These are phyloP conservation scores for Agriopis marginaria DNA, from an alignment of 2,888 invertebrate genomes.

Conservation along the genomic window DNA sequence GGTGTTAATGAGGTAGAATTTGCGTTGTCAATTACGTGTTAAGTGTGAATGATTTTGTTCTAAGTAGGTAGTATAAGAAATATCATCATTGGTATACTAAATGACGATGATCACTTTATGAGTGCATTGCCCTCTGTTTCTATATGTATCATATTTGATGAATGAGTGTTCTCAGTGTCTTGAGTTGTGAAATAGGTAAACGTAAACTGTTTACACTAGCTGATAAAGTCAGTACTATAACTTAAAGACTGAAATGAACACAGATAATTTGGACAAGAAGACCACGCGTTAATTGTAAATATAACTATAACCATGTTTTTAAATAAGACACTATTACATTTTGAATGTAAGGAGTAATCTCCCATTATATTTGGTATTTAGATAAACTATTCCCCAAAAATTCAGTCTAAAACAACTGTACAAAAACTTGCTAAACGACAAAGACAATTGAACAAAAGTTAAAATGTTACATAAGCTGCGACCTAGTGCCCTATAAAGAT, in stretches of 20 bases:
- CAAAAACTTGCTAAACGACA: not conserved
- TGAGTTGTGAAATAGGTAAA: conserved; percentile 43
- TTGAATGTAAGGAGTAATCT: too few relatives aligned
- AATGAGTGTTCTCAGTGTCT: conserved; percentile 40
- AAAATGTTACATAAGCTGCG: not conserved
- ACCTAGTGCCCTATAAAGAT: conserved; percentile 17
- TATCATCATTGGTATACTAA: conserved; percentile 18
- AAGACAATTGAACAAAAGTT: not conserved
- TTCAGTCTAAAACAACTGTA: not conserved
- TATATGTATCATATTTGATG: conserved; percentile 39
- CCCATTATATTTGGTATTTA: too few relatives aligned
- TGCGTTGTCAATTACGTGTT: conserved; percentile 44
- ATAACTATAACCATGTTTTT: too few relatives aligned
- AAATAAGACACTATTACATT: too few relatives aligned
- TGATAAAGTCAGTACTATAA: conserved; percentile 39
- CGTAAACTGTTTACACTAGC: conserved; percentile 47
- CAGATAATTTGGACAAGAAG: not conserved
- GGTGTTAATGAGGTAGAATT: conserved; percentile 44
- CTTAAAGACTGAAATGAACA: not conserved
- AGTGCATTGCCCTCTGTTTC: conserved; percentile 49
- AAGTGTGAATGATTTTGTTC: conserved; percentile 35
- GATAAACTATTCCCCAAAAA: not conserved
- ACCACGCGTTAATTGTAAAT: too few relatives aligned
- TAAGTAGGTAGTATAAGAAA: not conserved
- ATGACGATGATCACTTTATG: conserved; percentile 47